Evolutionary conservation across 2,888 invertebrate species (phyloP), one percentile per base, ranked within the genome.

Genomic region (Unio delphinus): DNA sequence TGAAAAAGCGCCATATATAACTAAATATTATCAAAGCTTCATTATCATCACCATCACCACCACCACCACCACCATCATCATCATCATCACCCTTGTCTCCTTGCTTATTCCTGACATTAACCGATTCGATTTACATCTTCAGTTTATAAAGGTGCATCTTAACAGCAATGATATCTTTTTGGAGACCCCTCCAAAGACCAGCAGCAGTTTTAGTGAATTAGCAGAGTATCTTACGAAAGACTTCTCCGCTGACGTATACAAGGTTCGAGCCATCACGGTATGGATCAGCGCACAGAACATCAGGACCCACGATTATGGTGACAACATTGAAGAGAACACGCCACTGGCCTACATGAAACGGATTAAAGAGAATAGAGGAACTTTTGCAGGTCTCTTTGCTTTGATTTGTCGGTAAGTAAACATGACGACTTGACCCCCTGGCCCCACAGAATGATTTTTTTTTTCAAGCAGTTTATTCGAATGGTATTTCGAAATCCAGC

Each of bases 251-350:
- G 74, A 77, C 23, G 63, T 83, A 11, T 68, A 75, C 18, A 82
- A 79, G 45, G 79, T 81, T 5, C 69, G 84, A 54, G 75, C 80
- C 6, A 73, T 84, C 18, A 69, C 77, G 26, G 78, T 77, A 0
- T 84, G 84, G 84, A 77, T 84, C 70, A 78, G 76, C 57, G 68
- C 70, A 3, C 83, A 83, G 56, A 73, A 75, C 65, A 76, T 81
- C 45, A 67, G 77, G 55, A 74, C 75, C 30, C 69, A 70, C 56
- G 70, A 64, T 57, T 81, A 77, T 55, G 76, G 72, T 55, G 64
- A 69, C 3, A 75, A 79, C 7, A 70, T 72, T 23, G 79, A 80
- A 54, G 72, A 73, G 0, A 68, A 72, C 28, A 78, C 80, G 2
- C 82, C 82, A 2, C 61, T 76, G 11, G 81, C 76, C 0, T 80